phyloP scores from a whole-genome alignment of 2,888 invertebrate genomes.

The Prenolepis imparis region DNA sequence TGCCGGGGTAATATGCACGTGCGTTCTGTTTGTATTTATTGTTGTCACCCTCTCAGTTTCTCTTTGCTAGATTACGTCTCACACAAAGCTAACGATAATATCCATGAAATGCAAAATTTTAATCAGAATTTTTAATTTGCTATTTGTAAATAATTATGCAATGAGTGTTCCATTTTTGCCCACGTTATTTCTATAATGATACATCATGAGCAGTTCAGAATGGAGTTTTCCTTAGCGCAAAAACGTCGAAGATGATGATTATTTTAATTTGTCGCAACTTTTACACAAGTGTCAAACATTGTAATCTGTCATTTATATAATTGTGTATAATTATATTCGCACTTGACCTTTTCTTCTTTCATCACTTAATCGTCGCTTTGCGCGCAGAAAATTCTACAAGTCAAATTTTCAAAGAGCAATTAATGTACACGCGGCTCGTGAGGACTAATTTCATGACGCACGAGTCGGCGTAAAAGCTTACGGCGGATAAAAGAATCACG shows the following conservation, averaged over 20 bases:
- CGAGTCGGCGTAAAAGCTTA: constrained; percentile 26
- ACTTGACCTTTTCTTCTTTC: not conserved
- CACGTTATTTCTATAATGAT: not conserved
- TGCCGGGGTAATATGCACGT: not conserved
- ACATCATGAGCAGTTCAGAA: not conserved
- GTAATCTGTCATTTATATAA: not conserved
- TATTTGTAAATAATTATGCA: not conserved
- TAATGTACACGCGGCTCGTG: not conserved
- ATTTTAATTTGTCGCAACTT: constrained; percentile 14
- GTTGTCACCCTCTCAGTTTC: not conserved
- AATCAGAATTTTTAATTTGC: not conserved
- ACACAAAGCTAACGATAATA: not conserved
- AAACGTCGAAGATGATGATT: not conserved
- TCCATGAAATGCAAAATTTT: not conserved
- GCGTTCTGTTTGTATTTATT: not conserved
- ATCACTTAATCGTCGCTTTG: not conserved
- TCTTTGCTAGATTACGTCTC: not conserved
- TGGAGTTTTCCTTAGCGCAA: not conserved
- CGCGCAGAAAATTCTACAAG: not conserved
- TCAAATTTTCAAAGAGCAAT: constrained; percentile 13
- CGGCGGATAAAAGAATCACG: constrained; percentile 25
- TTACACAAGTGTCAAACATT: not conserved
- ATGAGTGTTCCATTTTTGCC: not conserved
- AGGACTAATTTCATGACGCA: constrained; percentile 37
- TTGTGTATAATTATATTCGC: not conserved